Conservation (phyloP, 2,888 invertebrate genomes). For the Adelognathus sp. region DNA sequence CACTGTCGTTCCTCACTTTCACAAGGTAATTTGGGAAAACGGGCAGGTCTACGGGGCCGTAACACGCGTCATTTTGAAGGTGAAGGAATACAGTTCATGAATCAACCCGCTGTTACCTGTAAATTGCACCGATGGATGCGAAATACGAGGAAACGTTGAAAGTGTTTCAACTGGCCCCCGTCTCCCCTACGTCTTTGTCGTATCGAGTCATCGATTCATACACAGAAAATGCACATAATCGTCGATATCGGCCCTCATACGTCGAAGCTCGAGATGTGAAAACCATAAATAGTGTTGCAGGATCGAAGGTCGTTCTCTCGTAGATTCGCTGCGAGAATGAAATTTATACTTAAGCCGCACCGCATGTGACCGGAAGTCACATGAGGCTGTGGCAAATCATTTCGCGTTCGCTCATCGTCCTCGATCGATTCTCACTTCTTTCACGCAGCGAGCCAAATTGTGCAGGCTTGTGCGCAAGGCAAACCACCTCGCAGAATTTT, state of each 20-base stretch:
- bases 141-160: no score
- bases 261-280: background rate
- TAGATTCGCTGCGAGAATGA: slow-evolving; percentile 22
- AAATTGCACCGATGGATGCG: no score
- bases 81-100: no score
- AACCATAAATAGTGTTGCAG: background rate
- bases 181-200: no score
- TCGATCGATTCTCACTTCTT: slow-evolving; percentile 14
- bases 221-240: slow-evolving; percentile 52
- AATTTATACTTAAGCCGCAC: no score
- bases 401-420: slow-evolving; percentile 19
- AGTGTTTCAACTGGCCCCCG: no score
- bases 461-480: slow-evolving; percentile 20
- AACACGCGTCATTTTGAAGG: no score
- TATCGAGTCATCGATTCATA: no score
- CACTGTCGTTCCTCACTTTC: no score
- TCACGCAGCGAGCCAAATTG: background rate
- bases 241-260: background rate
- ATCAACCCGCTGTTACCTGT: no score
- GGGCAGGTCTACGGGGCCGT: no score
- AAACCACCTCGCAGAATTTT: slow-evolving; percentile 11
- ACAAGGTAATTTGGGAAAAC: no score
- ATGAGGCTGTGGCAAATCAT: slow-evolving; percentile 37
- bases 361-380: slow-evolving; percentile 49
- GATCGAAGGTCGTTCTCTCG: slow-evolving; percentile 38